Percentiles rank a stretch among this genome's conserved stretches.
These are phyloP conservation scores for Drosophila tsacasi DNA, from an alignment of 1,140 invertebrate genomes.

Conservation along the genomic window DNA sequence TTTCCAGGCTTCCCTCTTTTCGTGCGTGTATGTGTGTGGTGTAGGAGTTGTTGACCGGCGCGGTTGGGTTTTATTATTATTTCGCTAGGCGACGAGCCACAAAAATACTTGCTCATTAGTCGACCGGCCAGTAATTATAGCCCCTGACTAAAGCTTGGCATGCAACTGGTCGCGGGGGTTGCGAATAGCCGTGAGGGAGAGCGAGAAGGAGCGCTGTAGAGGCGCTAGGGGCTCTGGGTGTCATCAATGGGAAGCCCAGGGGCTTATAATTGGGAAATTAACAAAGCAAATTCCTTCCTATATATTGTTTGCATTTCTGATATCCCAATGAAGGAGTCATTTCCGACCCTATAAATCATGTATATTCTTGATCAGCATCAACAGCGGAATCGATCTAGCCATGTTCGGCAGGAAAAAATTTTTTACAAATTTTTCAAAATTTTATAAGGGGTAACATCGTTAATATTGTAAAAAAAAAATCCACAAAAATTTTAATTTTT, in stretches of 20 bases:
- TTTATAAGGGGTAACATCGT: no score
- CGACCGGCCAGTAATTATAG: constrained; percentile 65
- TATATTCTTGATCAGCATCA: no score
- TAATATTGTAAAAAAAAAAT: no score
- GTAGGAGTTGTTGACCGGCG: constrained; percentile 62
- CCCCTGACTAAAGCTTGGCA: constrained; percentile 58
- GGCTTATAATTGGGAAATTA: neutral
- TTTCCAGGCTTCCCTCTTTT: neutral
- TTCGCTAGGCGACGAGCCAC: constrained; percentile 28
- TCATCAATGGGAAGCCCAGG: neutral
- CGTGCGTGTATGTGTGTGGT: constrained; percentile 21
- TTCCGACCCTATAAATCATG: neutral
- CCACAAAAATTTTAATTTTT: no score
- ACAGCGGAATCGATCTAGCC: no score
- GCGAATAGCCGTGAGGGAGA: constrained; percentile 2
- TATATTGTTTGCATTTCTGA: neutral
- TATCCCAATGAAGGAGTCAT: neutral
- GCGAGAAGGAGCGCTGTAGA: neutral
- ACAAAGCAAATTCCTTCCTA: neutral
- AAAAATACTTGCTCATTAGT: constrained; percentile 59
- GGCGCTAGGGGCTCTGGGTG: constrained; percentile 2
- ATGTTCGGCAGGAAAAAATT: no score
- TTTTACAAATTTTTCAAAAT: no score
- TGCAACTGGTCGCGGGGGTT: constrained; percentile 67
- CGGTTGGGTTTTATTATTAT: constrained; percentile 41